Evolutionary conservation across 2,888 invertebrate genomes (phyloP), one percentile per base, ranked within the genome.

Genomic region (Cordylochernes scorpioides): DNA sequence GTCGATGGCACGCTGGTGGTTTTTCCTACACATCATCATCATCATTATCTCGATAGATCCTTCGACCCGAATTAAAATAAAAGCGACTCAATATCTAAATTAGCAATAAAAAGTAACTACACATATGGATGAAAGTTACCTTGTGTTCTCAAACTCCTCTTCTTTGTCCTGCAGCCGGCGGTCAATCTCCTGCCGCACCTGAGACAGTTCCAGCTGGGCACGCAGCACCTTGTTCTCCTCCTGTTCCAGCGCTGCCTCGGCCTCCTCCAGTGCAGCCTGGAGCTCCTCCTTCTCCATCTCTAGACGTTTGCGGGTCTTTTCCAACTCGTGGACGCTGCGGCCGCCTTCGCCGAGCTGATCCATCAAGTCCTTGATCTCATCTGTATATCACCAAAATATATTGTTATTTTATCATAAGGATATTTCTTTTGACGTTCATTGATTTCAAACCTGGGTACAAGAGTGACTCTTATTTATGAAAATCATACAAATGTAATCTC

Each of bases 271-370:
- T 48, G 91, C 91, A 42, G 86, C 84, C 62, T 97, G 94, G 49
- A 97, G 73, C 59, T 97, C 97, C 53, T 97, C 94, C 63, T 97
- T 97, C 63, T 97, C 97, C 57, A 86, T 75, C 61, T 97, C 94
- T 53, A 97, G 67, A 46, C 94, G 78, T 61, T 91, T 91, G 58
- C 88, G 73, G 46, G 82, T 74, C 66, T 97, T 97, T 60, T 94
- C 94, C 52, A 94, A 75, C 61, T 97, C 97, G 58, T 97, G 97
- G 49, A 91, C 86, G 69, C 78, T 84, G 63, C 91, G 78, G 53
- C 94, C 94, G 64, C 94, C 94, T 62, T 97, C 97, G 48, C 91
- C 84, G 53, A 97, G 80, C 62, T 97, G 94, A 65, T 97, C 94
- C 53, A 91, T 72, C 49, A 97, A 65, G 58, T 97, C 97, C 66